Evolutionary conservation across 2,113 vertebrate species (phyloP).

Genomic region (Stomatorhinus ivindoensis): DNA sequence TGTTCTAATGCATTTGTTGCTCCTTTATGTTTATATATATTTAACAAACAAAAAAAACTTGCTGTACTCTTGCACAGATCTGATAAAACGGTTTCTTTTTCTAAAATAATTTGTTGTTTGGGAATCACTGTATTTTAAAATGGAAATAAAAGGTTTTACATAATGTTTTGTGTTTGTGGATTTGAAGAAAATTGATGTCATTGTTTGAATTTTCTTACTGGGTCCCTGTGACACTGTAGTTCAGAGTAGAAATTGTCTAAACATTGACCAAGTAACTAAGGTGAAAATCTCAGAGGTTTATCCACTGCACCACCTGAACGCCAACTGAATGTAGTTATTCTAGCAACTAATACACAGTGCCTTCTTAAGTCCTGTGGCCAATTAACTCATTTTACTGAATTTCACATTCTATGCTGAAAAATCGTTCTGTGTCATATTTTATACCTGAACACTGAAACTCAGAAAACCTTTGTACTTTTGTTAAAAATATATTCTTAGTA

Average conservation of each 20-base stretch:
- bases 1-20: conserved; percentile 34
- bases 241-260: background rate
- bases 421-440: background rate
- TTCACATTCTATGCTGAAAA: background rate
- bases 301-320: background rate
- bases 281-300: background rate
- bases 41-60: conserved; percentile 44
- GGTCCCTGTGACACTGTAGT: background rate
- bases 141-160: conserved; percentile 36
- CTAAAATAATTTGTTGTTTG: conserved; percentile 39
- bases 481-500: background rate
- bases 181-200: background rate
- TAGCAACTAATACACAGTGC: background rate
- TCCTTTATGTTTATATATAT: conserved; percentile 34
- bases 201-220: background rate
- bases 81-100: conserved; percentile 43
- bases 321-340: background rate
- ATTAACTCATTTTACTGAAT: background rate
- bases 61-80: conserved; percentile 56
- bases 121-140: conserved; percentile 47
- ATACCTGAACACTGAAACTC: background rate
- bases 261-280: background rate
- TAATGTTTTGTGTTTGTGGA: background rate
- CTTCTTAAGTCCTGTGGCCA: background rate
- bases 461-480: background rate